These are phyloP conservation scores for Torymus aiolomorphi DNA, from an alignment of 2,888 invertebrate species.

Conservation along the genomic window DNA sequence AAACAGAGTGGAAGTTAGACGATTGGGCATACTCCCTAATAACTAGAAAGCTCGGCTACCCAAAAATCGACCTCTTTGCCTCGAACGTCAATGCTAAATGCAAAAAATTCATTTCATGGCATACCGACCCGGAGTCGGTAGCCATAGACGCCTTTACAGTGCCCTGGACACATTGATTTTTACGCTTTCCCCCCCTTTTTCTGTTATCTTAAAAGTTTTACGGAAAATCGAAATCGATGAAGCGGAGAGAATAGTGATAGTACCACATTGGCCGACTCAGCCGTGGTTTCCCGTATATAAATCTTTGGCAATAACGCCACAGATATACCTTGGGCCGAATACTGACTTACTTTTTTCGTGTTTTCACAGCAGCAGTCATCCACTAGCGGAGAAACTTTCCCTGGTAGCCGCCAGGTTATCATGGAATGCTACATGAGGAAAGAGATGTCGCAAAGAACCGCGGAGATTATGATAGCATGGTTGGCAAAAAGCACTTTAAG, in stretches of 20 bases:
- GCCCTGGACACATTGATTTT: conserved; percentile 23
- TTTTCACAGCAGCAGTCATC: conserved; percentile 63
- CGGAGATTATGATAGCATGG: conserved; percentile 45
- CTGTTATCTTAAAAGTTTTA: conserved; percentile 51
- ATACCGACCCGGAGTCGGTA: conserved; percentile 26
- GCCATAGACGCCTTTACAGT: conserved; percentile 50
- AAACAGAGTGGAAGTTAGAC: background rate
- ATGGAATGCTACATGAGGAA: conserved; percentile 56
- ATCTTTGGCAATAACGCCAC: conserved; percentile 21
- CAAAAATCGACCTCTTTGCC: background rate
- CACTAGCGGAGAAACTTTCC: conserved; percentile 47
- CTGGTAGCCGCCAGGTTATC: conserved; percentile 62
- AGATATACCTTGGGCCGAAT: conserved; percentile 54
- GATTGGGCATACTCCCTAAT: background rate
- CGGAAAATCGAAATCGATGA: conserved; percentile 60
- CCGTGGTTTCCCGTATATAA: conserved; percentile 64
- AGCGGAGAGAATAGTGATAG: conserved; percentile 65
- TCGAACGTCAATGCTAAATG: too few species aligned
- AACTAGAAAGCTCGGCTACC: background rate
- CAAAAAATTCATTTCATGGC: conserved; percentile 15
- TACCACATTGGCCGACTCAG: conserved; percentile 64
- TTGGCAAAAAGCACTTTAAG: conserved; percentile 24
- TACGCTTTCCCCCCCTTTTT: conserved; percentile 56
- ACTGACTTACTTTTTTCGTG: conserved; percentile 60
- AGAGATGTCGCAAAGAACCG: conserved; percentile 50